These are phyloP conservation scores for Nycticryphes semicollaris DNA, from an alignment of 2,113 vertebrate species.

Conservation along the genomic window DNA sequence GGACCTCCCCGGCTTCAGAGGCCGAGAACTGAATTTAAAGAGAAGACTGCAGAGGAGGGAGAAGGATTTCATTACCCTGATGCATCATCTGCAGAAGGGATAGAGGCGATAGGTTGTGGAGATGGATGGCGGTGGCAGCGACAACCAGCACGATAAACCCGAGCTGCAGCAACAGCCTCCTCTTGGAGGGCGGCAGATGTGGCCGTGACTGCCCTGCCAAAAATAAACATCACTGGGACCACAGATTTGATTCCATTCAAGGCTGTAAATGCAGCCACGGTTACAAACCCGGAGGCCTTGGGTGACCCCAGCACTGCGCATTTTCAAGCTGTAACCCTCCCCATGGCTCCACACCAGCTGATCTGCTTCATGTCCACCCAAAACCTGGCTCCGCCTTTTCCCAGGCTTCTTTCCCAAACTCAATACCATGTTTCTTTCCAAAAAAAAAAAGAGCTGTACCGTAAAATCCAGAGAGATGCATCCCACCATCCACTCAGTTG, in stretches of 20 bases:
- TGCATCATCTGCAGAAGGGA: background rate
- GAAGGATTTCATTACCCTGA: background rate
- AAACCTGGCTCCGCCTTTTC: background rate
- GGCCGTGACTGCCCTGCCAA: background rate
- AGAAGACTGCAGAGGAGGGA: background rate
- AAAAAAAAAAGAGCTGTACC: background rate
- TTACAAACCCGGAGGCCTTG: background rate
- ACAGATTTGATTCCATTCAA: background rate
- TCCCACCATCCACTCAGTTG: background rate
- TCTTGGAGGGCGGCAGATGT: background rate
- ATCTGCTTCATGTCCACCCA: background rate
- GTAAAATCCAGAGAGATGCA: background rate
- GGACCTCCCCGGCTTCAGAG: background rate
- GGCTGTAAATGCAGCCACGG: background rate
- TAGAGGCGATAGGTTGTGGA: background rate
- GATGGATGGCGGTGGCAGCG: background rate
- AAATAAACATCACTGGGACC: background rate
- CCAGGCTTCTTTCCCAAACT: background rate
- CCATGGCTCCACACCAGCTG: too few relatives aligned
- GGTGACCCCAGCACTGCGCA: background rate
- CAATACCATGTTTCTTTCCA: rapidly evolving
- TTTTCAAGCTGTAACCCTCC: background rate
- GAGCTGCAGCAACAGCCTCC: background rate
- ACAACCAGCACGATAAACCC: background rate
- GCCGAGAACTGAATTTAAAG: background rate